Percentiles rank a stretch among this genome's conserved stretches.
phyloP scores from a whole-genome alignment of 2,797 vertebrate genomes.

The Petrocephalus schoutedeni region DNA sequence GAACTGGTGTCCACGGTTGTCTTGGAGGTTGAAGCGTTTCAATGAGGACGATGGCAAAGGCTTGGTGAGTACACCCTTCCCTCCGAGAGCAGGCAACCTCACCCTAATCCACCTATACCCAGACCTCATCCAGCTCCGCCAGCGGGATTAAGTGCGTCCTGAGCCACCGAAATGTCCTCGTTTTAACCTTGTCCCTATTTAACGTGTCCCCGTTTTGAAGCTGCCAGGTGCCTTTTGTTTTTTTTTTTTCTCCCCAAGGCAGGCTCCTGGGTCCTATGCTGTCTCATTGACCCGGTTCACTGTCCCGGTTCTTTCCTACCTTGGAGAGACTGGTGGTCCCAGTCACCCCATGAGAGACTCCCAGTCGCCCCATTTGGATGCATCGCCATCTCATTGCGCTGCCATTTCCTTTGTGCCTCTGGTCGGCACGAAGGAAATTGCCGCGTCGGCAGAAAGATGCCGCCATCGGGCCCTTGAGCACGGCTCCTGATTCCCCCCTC shows the following conservation, averaged over 20 bases:
- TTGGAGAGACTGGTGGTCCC: background rate
- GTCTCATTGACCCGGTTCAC: constrained; percentile 10
- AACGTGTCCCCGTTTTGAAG: background rate
- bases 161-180: background rate
- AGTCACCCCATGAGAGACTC: background rate
- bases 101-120: background rate
- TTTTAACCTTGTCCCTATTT: background rate
- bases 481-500: background rate
- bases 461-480: background rate
- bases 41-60: constrained; percentile 67
- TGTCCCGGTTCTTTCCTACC: background rate
- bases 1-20: constrained; percentile 79
- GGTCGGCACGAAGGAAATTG: background rate
- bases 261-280: background rate
- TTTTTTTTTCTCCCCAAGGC: background rate
- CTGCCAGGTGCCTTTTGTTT: background rate
- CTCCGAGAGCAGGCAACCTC: background rate
- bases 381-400: background rate
- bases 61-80: constrained; percentile 48
- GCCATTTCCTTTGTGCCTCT: background rate
- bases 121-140: background rate
- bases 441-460: background rate
- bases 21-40: constrained; percentile 70
- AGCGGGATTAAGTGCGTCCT: background rate
- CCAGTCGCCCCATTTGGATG: background rate